Conservation (phyloP, 2,888 invertebrate genomes). For the Balanococcus diminutus region DNA sequence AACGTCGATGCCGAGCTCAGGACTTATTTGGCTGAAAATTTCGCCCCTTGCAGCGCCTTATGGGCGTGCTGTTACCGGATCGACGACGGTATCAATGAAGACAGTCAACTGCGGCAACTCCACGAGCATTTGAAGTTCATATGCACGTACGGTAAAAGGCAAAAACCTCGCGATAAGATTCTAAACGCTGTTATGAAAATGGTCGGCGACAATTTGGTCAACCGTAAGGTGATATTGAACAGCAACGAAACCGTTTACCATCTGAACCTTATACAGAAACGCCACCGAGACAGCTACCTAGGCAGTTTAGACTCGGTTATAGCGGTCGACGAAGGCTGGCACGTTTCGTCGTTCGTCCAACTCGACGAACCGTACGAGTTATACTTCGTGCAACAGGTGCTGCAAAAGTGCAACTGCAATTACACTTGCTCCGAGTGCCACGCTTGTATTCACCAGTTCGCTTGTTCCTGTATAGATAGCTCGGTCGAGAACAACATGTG, state of each 20-base stretch:
- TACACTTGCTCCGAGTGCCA: slow-evolving; percentile 1
- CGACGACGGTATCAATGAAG: slow-evolving; percentile 18
- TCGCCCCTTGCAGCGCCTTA: neutral
- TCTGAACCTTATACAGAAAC: neutral
- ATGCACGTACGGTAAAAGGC: slow-evolving; percentile 7
- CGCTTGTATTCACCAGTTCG: slow-evolving; percentile 8
- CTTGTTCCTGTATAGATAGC: neutral
- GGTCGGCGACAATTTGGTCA: slow-evolving; percentile 8
- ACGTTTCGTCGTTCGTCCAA: neutral
- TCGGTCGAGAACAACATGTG: slow-evolving; percentile 1
- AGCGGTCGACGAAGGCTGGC: neutral
- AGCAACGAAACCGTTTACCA: slow-evolving; percentile 25
- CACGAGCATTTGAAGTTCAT: slow-evolving; percentile 26
- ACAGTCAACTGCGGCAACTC: neutral
- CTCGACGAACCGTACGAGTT: slow-evolving; percentile 16
- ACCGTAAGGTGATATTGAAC: neutral
- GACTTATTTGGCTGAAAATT: neutral
- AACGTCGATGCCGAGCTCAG: neutral
- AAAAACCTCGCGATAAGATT: neutral
- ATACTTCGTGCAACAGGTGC: neutral
- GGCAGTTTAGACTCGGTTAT: slow-evolving; percentile 1
- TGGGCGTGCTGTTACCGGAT: neutral
- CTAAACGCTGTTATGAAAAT: neutral
- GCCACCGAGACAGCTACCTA: slow-evolving; percentile 16
- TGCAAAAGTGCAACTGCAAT: slow-evolving; percentile 3